A percentile compares a stretch with the other conserved stretches of the same genome.
These are phyloP conservation scores for Heptranchias perlo DNA, from an alignment of 2,113 vertebrate genomes.

Conservation along the genomic window DNA sequence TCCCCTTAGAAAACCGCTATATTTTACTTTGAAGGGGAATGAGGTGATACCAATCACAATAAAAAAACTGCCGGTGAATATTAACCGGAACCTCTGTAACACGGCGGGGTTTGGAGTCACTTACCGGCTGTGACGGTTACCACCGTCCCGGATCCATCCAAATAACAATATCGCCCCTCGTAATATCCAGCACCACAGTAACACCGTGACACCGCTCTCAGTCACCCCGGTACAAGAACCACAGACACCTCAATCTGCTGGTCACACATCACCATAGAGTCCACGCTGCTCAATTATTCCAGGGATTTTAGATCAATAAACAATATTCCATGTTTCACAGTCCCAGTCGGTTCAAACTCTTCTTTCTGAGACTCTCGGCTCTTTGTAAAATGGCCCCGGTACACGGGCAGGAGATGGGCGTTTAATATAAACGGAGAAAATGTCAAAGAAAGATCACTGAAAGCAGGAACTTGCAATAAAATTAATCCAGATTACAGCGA, in stretches of 20 bases:
- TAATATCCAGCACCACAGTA: too few species aligned
- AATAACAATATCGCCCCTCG: too few species aligned
- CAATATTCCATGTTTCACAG: neutral
- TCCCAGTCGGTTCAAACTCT: neutral
- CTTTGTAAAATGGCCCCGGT: too few species aligned
- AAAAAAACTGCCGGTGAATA: neutral
- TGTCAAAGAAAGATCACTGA: neutral
- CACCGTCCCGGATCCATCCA: neutral
- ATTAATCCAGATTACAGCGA: neutral
- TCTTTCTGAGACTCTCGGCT: neutral
- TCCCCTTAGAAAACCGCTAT: neutral
- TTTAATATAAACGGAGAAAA: neutral
- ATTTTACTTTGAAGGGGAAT: neutral
- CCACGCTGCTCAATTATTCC: too few species aligned
- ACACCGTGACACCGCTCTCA: too few species aligned
- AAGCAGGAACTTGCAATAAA: neutral
- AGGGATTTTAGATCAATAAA: neutral
- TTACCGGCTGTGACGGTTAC: neutral
- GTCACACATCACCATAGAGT: too few species aligned
- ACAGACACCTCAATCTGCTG: too few species aligned
- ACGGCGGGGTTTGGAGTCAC: neutral
- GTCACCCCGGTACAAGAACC: too few species aligned
- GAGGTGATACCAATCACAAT: neutral
- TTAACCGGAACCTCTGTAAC: neutral
- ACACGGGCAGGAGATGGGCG: neutral